Evolutionary conservation across 2,888 invertebrate species (phyloP), one percentile per base, ranked within the genome.

Genomic region (Junonia oenone): DNA sequence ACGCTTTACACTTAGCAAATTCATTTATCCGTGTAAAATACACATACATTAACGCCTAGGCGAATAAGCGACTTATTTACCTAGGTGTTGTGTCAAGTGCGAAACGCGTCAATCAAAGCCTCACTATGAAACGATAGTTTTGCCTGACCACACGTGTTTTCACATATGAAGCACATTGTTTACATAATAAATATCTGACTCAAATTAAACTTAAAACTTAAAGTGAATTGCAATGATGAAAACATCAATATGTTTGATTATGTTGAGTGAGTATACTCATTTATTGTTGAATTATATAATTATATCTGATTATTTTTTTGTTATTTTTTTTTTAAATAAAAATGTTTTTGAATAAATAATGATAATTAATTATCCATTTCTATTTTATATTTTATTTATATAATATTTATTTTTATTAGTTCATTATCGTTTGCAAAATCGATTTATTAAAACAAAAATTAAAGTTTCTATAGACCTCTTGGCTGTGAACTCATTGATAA

Each of bases 1-100:
- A 4, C 11, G 17, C 8, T 40, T 40, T 37, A 19, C 11, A 37
- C 37, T 37, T 38, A 33, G 54, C 54, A 54, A 48, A 11, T n/a
- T 26, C 26, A 9, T 2, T 22, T 33, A 2, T 0, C 17, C 11
- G 17, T 17, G 6, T 13, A 5, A 31, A 33, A 26, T 13, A 40
- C 22, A 2, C 8, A n/a, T n/a, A n/a, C n/a, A n/a, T n/a, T n/a
- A n/a, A n/a, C n/a, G n/a, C n/a, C n/a, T n/a, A n/a, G n/a, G n/a
- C n/a, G n/a, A n/a, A n/a, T 9, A 43, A 33, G 40, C 2, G 29
- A 29, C 5, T 13, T 6, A 40, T 6, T 0, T 38, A 17, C n/a
- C 15, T 48, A 48, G 53, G 53, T 40, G 40, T 33, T 14, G 45
- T 17, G 27, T 37, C 8, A 15, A 46, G 17, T 46, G 29, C 11